Percentiles rank a stretch among this genome's conserved stretches.
phyloP scores from a whole-genome alignment of 2,888 invertebrate genomes.

The Campoplex nolae region DNA sequence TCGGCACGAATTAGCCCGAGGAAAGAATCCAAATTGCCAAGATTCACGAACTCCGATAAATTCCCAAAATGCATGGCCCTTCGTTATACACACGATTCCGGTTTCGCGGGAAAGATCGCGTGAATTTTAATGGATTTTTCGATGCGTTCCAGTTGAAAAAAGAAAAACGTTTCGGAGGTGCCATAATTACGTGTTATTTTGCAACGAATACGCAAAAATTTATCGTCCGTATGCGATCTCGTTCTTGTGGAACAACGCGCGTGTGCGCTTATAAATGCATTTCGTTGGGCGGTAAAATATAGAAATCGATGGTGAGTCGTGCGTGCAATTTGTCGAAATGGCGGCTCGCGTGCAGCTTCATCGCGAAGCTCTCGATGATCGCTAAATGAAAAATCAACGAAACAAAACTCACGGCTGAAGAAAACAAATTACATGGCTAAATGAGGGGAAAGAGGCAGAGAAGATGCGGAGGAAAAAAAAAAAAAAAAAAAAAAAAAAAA shows the following conservation, averaged over 20 bases:
- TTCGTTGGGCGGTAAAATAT: constrained; percentile 18
- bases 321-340: constrained; percentile 54
- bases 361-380: not conserved
- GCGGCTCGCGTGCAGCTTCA: constrained; percentile 39
- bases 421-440: constrained; percentile 12
- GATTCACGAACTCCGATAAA: not conserved
- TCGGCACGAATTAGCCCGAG: not conserved
- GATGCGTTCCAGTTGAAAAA: not conserved
- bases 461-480: constrained; percentile 14
- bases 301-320: constrained; percentile 43
- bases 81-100: not conserved
- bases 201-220: not conserved
- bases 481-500: too few species aligned
- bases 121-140: not conserved
- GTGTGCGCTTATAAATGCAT: not conserved
- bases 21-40: not conserved
- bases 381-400: constrained; percentile 29
- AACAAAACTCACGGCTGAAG: not conserved
- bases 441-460: not conserved
- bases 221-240: not conserved
- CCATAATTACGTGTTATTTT: not conserved
- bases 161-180: not conserved
- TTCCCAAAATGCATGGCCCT: not conserved
- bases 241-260: not conserved
- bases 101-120: not conserved